A percentile compares a stretch with the other conserved stretches of the same genome.
Evolutionary conservation across 1,140 invertebrate species (phyloP).

Genomic region (Polypedilum pembai): DNA sequence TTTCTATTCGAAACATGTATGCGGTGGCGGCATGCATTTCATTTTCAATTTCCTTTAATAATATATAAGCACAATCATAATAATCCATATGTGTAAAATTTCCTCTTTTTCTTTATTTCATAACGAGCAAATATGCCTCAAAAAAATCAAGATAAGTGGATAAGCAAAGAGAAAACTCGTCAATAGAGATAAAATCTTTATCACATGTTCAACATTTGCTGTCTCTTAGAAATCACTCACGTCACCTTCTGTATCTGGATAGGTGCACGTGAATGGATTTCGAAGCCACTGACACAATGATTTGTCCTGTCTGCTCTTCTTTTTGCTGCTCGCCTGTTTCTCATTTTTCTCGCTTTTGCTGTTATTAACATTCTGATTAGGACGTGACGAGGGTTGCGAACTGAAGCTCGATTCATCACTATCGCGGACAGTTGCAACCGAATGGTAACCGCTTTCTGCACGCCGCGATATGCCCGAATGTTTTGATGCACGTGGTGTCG

Average conservation of each 20-base stretch:
- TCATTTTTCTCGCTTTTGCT: constrained; percentile 38
- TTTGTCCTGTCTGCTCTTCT: constrained; percentile 51
- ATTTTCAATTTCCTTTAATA: too few relatives aligned
- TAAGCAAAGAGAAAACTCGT: neutral
- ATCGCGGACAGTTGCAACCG: constrained; percentile 64
- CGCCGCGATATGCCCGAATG: constrained; percentile 64
- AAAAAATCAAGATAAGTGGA: neutral
- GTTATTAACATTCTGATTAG: constrained; percentile 36
- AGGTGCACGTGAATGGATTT: constrained; percentile 62
- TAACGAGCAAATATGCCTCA: neutral
- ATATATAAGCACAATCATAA: too few relatives aligned
- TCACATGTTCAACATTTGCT: neutral
- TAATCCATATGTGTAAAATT: too few relatives aligned
- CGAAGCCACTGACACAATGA: constrained; percentile 56
- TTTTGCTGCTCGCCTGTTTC: constrained; percentile 44
- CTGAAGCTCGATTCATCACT: constrained; percentile 77
- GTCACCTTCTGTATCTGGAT: constrained; percentile 57
- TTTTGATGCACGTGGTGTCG: constrained; percentile 67
- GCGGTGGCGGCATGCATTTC: too few relatives aligned
- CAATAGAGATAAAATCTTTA: neutral
- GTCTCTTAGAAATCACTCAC: constrained; percentile 52
- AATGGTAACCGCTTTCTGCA: constrained; percentile 82
- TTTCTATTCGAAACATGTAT: too few relatives aligned
- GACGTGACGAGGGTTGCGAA: constrained; percentile 54
- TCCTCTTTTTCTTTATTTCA: too few relatives aligned